Percentiles rank a stretch among this genome's conserved stretches.
These are phyloP conservation scores for Drosophila borealis DNA, from an alignment of 2,888 invertebrate genomes.

Conservation along the genomic window DNA sequence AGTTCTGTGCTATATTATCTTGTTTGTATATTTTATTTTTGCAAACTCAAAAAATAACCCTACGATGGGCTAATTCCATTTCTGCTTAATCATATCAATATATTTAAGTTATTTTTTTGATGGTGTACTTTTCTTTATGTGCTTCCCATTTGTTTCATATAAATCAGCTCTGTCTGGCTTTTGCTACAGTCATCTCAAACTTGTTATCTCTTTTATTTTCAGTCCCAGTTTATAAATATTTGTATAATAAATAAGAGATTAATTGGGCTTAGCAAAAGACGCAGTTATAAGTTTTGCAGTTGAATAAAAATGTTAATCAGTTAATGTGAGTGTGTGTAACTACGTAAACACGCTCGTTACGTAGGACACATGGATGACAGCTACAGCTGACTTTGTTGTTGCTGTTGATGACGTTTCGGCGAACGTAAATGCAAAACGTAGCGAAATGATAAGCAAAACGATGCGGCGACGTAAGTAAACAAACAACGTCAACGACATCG, in stretches of 20 bases:
- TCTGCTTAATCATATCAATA: not conserved
- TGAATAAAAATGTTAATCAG: not conserved
- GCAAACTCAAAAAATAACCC: not conserved
- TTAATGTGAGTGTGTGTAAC: constrained; percentile 3
- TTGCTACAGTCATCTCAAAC: constrained; percentile 5
- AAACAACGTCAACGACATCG: constrained; percentile 26
- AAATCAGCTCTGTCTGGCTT: constrained; percentile 25
- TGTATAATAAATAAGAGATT: constrained; percentile 48
- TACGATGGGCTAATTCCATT: not conserved
- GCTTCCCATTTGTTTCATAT: constrained; percentile 25
- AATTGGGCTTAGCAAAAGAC: constrained; percentile 22
- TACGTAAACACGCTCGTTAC: constrained; percentile 11
- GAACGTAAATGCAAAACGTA: constrained; percentile 16
- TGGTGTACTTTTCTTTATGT: constrained; percentile 15
- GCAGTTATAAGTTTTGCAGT: constrained; percentile 21
- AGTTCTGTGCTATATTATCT: not conserved
- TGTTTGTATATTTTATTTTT: not conserved
- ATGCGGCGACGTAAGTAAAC: constrained; percentile 4
- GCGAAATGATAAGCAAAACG: constrained; percentile 37
- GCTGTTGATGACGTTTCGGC: constrained; percentile 19
- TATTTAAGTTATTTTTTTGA: not conserved
- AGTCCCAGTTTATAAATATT: constrained; percentile 31
- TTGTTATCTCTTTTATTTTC: not conserved
- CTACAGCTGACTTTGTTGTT: not conserved
- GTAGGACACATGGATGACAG: constrained; percentile 8